phyloP scores from a whole-genome alignment of 2,888 invertebrate genomes.

The Archips crataeganus region DNA sequence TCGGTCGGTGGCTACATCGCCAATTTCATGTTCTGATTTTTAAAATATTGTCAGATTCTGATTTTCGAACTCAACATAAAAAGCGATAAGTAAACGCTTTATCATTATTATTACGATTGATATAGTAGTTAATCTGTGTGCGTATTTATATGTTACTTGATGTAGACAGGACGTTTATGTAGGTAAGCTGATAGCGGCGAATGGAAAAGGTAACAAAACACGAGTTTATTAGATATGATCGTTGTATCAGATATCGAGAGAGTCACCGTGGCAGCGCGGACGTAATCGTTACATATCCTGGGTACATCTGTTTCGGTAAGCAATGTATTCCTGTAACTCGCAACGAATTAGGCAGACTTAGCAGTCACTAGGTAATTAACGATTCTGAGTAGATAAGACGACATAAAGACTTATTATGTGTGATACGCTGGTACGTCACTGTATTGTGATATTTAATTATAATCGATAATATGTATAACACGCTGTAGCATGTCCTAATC shows the following conservation, averaged over 20 bases:
- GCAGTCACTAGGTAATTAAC: slow-evolving; percentile 22
- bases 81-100: slow-evolving; percentile 32
- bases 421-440: slow-evolving; percentile 13
- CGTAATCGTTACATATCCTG: slow-evolving; percentile 43
- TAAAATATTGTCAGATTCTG: slow-evolving; percentile 15
- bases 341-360: slow-evolving; percentile 10
- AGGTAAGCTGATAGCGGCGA: slow-evolving; percentile 76
- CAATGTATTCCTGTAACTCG: slow-evolving; percentile 22
- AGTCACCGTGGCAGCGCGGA: slow-evolving; percentile 62
- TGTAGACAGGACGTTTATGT: slow-evolving; percentile 69
- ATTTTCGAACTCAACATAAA: slow-evolving; percentile 27
- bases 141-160: slow-evolving; percentile 65
- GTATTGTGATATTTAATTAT: slow-evolving; percentile 2
- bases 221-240: slow-evolving; percentile 80
- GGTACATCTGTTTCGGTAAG: slow-evolving; percentile 32
- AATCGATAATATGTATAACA: slow-evolving; percentile 14
- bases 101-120: slow-evolving; percentile 43
- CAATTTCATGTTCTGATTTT: background rate
- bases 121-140: slow-evolving; percentile 41
- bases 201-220: slow-evolving; percentile 78
- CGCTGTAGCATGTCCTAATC: background rate
- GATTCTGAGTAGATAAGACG: slow-evolving; percentile 13
- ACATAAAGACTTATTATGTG: slow-evolving; percentile 1
- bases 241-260: slow-evolving; percentile 74
- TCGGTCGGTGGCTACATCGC: background rate